Evolutionary conservation across 2,888 invertebrate genomes (phyloP).

Genomic region (Aleiodes alternator): DNA sequence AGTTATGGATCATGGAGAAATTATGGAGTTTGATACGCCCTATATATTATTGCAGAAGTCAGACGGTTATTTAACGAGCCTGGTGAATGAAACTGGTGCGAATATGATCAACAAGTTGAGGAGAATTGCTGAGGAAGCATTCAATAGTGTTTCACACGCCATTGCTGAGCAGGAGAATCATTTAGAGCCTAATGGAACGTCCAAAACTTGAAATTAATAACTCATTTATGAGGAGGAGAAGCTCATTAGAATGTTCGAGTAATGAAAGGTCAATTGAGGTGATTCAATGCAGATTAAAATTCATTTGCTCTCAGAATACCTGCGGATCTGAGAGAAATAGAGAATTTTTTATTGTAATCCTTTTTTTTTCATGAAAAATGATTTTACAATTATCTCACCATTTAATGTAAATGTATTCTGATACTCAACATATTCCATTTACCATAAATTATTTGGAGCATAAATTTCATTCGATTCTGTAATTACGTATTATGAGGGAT

Average conservation of each 20-base stretch:
- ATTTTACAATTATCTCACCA: too few relatives aligned
- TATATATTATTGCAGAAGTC: slow-evolving; percentile 80
- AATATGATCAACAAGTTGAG: slow-evolving; percentile 77
- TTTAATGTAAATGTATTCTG: too few relatives aligned
- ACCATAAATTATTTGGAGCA: too few relatives aligned
- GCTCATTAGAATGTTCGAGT: slow-evolving; percentile 76
- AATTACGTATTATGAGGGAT: too few relatives aligned
- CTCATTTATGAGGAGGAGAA: too few relatives aligned
- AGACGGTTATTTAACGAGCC: slow-evolving; percentile 80
- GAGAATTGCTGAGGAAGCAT: slow-evolving; percentile 74
- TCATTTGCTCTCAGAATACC: too few relatives aligned
- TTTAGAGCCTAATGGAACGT: neutral
- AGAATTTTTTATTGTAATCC: slow-evolving; percentile 78
- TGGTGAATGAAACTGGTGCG: slow-evolving; percentile 84
- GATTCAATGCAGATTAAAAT: slow-evolving; percentile 59
- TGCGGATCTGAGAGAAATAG: neutral
- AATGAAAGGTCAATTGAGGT: slow-evolving; percentile 80
- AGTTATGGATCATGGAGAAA: slow-evolving; percentile 88
- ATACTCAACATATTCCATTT: too few relatives aligned
- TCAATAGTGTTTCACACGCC: slow-evolving; percentile 1
- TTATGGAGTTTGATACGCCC: slow-evolving; percentile 85
- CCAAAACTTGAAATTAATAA: slow-evolving; percentile 29
- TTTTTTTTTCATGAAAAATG: slow-evolving; percentile 52
- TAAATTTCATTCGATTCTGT: too few relatives aligned
- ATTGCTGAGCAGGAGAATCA: neutral